phyloP scores from a whole-genome alignment of 2,888 invertebrate species.

The Pristionchus maxplancki region DNA sequence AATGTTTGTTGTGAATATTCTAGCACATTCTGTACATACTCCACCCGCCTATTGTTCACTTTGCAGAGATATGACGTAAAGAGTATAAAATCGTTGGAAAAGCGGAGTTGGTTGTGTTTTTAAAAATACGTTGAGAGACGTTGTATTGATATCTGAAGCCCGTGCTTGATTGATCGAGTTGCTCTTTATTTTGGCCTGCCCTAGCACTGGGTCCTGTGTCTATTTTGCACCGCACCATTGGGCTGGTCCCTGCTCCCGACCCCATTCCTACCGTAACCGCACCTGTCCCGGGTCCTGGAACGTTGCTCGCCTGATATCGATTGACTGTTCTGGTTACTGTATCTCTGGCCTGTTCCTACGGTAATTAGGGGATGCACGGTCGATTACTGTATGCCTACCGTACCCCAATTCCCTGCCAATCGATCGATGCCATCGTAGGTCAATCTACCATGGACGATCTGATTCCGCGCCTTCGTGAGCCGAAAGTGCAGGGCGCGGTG shows the following conservation, averaged over 20 bases:
- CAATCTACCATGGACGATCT: slow-evolving; percentile 65
- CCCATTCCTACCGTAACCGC: neutral
- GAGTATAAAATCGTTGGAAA: slow-evolving; percentile 18
- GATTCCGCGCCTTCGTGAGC: slow-evolving; percentile 73
- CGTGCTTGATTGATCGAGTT: neutral
- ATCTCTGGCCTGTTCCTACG: no score
- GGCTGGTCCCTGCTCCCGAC: neutral
- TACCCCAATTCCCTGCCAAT: no score
- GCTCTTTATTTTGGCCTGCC: no score
- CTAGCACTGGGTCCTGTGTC: neutral
- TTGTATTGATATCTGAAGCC: neutral
- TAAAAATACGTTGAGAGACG: slow-evolving; percentile 25
- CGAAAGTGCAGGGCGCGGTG: slow-evolving; percentile 71
- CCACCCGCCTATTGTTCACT: slow-evolving; percentile 11
- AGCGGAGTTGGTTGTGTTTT: neutral
- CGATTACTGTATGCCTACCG: no score
- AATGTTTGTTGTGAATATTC: neutral
- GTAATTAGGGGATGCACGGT: no score
- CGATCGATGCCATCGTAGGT: neutral
- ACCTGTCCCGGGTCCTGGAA: neutral
- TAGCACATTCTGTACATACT: slow-evolving; percentile 5
- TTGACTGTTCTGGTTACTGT: neutral
- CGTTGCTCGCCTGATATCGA: neutral
- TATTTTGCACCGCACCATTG: neutral
- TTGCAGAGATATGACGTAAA: neutral